Conservation (phyloP, 2,113 vertebrate genomes). For the Saguinus midas region DNA sequence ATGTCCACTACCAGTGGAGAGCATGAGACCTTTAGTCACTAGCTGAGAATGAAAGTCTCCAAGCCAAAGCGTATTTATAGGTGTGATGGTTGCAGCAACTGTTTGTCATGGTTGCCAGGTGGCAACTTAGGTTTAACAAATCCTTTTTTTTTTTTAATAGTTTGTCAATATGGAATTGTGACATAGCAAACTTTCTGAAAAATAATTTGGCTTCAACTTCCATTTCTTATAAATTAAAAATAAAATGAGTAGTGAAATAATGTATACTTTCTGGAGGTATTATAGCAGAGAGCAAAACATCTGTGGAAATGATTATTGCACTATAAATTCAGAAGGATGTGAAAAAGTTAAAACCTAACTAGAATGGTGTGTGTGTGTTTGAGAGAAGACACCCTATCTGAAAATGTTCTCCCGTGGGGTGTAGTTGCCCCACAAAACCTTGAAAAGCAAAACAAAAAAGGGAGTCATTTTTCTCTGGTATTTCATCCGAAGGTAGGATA, state of each 20-base stretch:
- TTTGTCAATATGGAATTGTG: neutral
- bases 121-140: constrained; percentile 43
- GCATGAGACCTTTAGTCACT: constrained; percentile 82
- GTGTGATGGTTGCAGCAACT: constrained; percentile 73
- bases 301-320: neutral
- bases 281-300: neutral
- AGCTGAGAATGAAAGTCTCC: constrained; percentile 59
- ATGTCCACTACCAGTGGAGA: constrained; percentile 75
- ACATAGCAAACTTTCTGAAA: neutral
- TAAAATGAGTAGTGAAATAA: neutral
- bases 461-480: neutral
- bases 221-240: neutral
- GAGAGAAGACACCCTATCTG: neutral
- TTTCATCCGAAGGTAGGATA: neutral
- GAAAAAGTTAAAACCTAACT: neutral
- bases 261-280: neutral
- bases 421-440: neutral
- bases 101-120: constrained; percentile 72
- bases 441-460: neutral
- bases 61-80: constrained; percentile 72
- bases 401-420: neutral
- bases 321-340: neutral
- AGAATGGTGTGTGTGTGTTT: neutral
- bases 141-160: neutral
- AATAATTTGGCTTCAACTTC: neutral